Conservation (phyloP, 1,140 invertebrate species). For the Lethrus apterus region DNA sequence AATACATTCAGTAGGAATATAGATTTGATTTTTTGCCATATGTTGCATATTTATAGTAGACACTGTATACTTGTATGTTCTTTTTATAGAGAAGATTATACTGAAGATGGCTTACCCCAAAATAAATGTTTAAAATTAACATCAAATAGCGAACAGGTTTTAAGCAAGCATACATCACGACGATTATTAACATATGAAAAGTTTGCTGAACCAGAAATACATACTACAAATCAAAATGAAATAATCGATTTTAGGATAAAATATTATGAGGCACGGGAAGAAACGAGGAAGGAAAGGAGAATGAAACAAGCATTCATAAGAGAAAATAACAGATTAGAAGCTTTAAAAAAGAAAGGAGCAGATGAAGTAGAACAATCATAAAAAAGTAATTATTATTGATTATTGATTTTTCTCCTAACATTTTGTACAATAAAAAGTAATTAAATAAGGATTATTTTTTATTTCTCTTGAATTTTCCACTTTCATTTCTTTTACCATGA, state of each 20-base stretch:
- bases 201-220: constrained; percentile 47
- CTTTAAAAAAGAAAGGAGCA: constrained; percentile 17
- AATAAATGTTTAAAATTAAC: constrained; percentile 73
- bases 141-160: constrained; percentile 78
- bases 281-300: constrained; percentile 51
- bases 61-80: constrained; percentile 15
- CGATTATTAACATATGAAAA: constrained; percentile 84
- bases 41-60: not conserved
- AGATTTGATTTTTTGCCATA: constrained; percentile 8
- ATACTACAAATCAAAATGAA: constrained; percentile 17
- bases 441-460: not conserved
- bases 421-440: constrained; percentile 1
- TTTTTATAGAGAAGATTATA: constrained; percentile 63
- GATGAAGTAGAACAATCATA: too few species aligned
- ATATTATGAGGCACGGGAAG: constrained; percentile 58
- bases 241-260: constrained; percentile 51
- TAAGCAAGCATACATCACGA: constrained; percentile 70
- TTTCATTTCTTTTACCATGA: not conserved
- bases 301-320: constrained; percentile 28
- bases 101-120: constrained; percentile 62
- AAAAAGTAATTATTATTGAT: not conserved
- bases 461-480: not conserved
- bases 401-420: constrained; percentile 3
- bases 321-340: constrained; percentile 28
- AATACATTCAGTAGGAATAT: too few species aligned